Evolutionary conservation across 2,888 invertebrate species (phyloP), one percentile per base, ranked within the genome.

Genomic region (Marronus borbonicus): DNA sequence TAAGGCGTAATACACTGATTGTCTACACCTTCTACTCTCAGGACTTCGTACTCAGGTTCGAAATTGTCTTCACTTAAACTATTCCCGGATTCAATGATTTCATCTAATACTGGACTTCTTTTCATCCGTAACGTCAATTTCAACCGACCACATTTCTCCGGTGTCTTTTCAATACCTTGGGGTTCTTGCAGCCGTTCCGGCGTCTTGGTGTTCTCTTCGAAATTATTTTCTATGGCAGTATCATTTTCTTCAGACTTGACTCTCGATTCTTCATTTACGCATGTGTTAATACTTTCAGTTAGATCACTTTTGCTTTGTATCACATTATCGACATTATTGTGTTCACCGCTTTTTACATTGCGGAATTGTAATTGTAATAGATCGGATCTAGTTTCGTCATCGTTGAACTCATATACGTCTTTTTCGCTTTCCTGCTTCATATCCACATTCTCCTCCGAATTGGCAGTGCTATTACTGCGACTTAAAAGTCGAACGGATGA

Each of bases 51-150:
- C 85, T 96, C 96, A 0, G 94, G 94, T 84, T 93, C 93, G 84
- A 92, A 93, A 80, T 88, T 89, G 80, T 93, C 93, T 81, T 93
- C 93, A 83, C 92, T 92, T 69, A 93, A 87, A 84, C 92, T 93
- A 20, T 93, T 93, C 39, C 94, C 93, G n/a, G 94, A 94, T 86
- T 96, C 95, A 85, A 95, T 93, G 0, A 95, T 93, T 85, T 97
- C 96, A 85, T 97, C 96, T 68, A 96, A 89, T 76, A 95, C 93
- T 1, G 96, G 96, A 81, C 96, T 96, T 44, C 96, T 92, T 87
- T 97, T 97, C 92, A 97, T 95, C 4, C 96, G 92, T 79, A 97
- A 88, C 5, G 96, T 96, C 80, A 97, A 87, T 86, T 96, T 96
- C 74, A 96, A 87, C 4, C 94, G 91, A 72, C 87, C 87, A 75